Base-by-base conservation (phyloP, 2,888 invertebrate species). In the Drosophila mimica region DNA sequence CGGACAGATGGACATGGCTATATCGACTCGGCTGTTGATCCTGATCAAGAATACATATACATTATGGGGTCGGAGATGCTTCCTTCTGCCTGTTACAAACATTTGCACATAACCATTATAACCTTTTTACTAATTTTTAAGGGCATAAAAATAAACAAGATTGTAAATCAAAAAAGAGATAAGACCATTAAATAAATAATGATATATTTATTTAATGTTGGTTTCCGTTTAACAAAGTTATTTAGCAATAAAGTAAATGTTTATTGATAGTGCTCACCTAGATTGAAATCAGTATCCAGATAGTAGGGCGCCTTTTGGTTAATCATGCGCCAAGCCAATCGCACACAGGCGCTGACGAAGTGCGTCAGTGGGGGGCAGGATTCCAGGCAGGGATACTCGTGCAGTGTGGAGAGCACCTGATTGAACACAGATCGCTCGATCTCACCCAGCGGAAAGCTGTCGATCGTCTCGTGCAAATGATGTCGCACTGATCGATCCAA, bases 371-470 rank as follows among this genome's bases (percentile, higher is more conserved):
- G 96, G 1, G 94, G 94, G 92, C 98, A 98, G 1, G 95, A 94
- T 80, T 96, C 96, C 88, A 99, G 94, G 92, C 97, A 97, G 38
- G 98, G 97, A 93, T 98, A 99, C 94, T 99, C 99, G 91, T 97
- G 97, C 25, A 99, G 94, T 0, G 98, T 98, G 79, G 96, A 96
- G 93, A 97, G 96, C 77, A 99, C 96, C 94, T 95, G 95, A 81
- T 94, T 95, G 58, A 95, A 93, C 20, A 96, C 96, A 72, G 95
- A 95, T 60, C 95, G 93, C 91, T 96, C 96, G 5, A 95, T 95
- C 70, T 96, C 96, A 5, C 94, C 95, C 59, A 96, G 93, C 6
- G 96, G 96, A 93, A 96, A 97, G 64, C 94, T 95, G 64, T 96
- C 96, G 0, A 95, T 95, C 0, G 96, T 96, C 79, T 95, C 94